Percentiles rank a stretch among this genome's conserved stretches.
Evolutionary conservation across 2,113 vertebrate species (phyloP).

Genomic region (Tragelaphus buxtoni): DNA sequence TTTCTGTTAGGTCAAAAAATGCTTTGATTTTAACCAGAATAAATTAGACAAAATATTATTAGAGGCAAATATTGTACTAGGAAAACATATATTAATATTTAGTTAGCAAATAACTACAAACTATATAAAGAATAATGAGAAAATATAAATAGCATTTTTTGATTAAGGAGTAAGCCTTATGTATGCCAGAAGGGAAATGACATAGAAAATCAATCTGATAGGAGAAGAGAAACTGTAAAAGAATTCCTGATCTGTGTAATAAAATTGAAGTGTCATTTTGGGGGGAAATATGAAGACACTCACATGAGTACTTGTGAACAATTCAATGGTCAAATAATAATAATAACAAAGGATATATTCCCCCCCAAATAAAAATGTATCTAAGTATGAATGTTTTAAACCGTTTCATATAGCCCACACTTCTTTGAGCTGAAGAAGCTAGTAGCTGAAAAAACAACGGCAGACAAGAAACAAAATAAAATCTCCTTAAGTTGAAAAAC

Average conservation of each 20-base stretch:
- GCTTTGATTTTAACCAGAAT: not conserved
- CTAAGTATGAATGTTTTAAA: not conserved
- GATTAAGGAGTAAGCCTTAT: not conserved
- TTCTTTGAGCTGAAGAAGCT: not conserved
- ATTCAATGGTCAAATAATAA: not conserved
- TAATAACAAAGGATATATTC: not conserved
- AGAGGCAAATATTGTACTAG: not conserved
- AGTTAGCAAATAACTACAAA: not conserved
- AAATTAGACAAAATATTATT: not conserved
- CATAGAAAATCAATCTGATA: not conserved
- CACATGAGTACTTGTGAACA: not conserved
- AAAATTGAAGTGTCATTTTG: not conserved
- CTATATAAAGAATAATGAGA: not conserved
- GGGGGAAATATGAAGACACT: not conserved
- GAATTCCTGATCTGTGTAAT: not conserved
- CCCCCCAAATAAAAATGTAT: not conserved
- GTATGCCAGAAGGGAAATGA: slow-evolving; percentile 3
- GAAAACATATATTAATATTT: not conserved
- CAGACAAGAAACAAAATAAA: not conserved
- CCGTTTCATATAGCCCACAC: not conserved
- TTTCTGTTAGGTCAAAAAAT: not conserved
- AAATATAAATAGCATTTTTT: not conserved
- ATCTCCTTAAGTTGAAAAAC: not conserved
- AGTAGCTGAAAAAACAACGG: not conserved
- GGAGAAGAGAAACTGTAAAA: not conserved